Evolutionary conservation across 2,888 invertebrate species (phyloP), one percentile per base, ranked within the genome.

Genomic region (Cryptocheilus praepositus): DNA sequence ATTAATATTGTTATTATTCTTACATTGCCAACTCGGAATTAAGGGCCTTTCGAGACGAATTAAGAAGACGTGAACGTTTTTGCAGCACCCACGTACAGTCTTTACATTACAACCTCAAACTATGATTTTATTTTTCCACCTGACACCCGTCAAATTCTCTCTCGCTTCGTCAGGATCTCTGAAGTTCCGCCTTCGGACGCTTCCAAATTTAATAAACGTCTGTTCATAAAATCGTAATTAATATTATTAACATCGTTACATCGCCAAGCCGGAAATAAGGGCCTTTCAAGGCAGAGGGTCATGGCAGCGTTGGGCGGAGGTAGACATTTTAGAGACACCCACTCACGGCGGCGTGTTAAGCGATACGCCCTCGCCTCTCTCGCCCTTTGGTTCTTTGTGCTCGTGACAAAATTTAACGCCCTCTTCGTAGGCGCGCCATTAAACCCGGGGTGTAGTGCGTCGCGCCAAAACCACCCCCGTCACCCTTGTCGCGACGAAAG

Each of bases 391-490:
- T 63, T 73, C 77, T 74, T 68, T 74, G 79, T 77, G 71, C 59
- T 56, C 57, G 70, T 66, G 79, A 79, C 73, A 79, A 79, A 78
- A 78, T 78, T 78, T 76, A 71, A 73, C 79, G 62, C 65, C 73
- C 70, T 67, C 51, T 70, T 65, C 70, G 71, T 74, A 71, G 76
- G 74, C 80, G 73, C 77, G 81, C 79, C 77, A 81, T 80, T 80
- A 75, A 77, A 69, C 67, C 68, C 52, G 55, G 28, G 56, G 61
- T 58, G 49, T 61, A 51, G 45, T 53, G 22, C 59, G 51, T 58
- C 53, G 55, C 52, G 45, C 64, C 60, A 70, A 62, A 67, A 62
- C 65, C 44, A 64, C 64, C 70, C 67, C 67, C 68, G 56, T 58
- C 66, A 63, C 16, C 65, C 60, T 69, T 49, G 65, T 63, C 66